Conservation (phyloP, 2,797 vertebrate species). For the Tauraco hartlaubi region DNA sequence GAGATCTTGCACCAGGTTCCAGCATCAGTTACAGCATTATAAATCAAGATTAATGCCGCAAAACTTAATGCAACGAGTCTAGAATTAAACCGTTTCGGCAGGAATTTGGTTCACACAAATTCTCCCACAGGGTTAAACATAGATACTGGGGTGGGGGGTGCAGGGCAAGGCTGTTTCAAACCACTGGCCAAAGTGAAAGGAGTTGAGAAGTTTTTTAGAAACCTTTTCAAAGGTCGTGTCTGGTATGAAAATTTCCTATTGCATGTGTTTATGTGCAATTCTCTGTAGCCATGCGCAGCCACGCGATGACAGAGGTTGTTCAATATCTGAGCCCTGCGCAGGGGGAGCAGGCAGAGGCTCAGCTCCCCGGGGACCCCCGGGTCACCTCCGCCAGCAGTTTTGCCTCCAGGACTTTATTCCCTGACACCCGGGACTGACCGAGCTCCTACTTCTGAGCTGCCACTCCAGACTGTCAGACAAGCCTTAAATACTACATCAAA, state of each 20-base stretch:
- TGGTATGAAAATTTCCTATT: background rate
- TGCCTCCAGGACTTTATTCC: background rate
- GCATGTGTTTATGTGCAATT: background rate
- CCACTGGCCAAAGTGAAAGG: background rate
- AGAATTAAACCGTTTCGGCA: background rate
- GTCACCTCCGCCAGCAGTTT: background rate
- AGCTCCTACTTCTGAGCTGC: background rate
- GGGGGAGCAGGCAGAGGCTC: background rate
- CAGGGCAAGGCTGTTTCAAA: background rate
- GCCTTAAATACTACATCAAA: background rate
- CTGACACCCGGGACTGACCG: background rate
- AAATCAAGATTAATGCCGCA: background rate
- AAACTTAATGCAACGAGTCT: background rate
- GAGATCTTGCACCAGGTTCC: background rate
- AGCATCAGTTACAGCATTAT: background rate
- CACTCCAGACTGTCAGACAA: background rate
- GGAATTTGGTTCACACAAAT: background rate
- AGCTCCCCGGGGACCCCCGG: background rate
- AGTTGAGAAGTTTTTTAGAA: background rate
- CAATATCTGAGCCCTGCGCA: too few species aligned
- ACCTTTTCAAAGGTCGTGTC: fast-evolving
- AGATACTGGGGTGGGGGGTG: background rate
- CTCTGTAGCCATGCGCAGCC: fast-evolving
- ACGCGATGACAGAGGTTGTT: fast-evolving
- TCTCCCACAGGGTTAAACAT: background rate